phyloP scores from a whole-genome alignment of 2,888 invertebrate genomes.

The Ypsolopha scabrella region DNA sequence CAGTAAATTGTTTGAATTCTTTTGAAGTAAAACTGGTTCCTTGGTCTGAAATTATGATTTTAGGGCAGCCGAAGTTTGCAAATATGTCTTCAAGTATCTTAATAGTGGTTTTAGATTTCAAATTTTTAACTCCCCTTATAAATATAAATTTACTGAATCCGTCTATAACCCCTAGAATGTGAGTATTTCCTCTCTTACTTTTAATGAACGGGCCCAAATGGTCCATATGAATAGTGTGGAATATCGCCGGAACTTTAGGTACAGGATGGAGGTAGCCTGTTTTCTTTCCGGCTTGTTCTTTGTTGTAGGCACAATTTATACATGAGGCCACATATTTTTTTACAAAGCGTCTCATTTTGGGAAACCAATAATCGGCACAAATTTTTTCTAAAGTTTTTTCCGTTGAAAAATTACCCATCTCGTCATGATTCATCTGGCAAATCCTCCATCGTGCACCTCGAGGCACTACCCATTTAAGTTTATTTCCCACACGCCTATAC shows the following conservation, averaged over 20 bases:
- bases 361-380: constrained; percentile 10
- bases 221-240: constrained; percentile 11
- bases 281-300: constrained; percentile 5
- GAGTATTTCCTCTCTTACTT: constrained; percentile 9
- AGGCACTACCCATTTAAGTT: constrained; percentile 10
- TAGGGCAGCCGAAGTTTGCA: constrained; percentile 6
- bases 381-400: constrained; percentile 11
- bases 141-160: too few species aligned
- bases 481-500: constrained; percentile 6
- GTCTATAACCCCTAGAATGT: constrained; percentile 11
- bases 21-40: constrained; percentile 10
- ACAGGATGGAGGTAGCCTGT: constrained; percentile 10
- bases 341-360: constrained; percentile 11
- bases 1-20: constrained; percentile 7
- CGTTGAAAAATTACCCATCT: constrained; percentile 10
- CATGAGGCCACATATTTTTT: constrained; percentile 12
- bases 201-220: constrained; percentile 13
- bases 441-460: constrained; percentile 11
- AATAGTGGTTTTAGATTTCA: constrained; percentile 6
- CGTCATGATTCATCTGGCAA: constrained; percentile 10
- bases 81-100: constrained; percentile 7
- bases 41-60: constrained; percentile 9
- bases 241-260: constrained; percentile 6
- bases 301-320: constrained; percentile 11
- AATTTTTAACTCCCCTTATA: constrained; percentile 8